Evolutionary conservation across 2,797 vertebrate genomes (phyloP), one percentile per base, ranked within the genome.

Genomic region (Falco concolor): DNA sequence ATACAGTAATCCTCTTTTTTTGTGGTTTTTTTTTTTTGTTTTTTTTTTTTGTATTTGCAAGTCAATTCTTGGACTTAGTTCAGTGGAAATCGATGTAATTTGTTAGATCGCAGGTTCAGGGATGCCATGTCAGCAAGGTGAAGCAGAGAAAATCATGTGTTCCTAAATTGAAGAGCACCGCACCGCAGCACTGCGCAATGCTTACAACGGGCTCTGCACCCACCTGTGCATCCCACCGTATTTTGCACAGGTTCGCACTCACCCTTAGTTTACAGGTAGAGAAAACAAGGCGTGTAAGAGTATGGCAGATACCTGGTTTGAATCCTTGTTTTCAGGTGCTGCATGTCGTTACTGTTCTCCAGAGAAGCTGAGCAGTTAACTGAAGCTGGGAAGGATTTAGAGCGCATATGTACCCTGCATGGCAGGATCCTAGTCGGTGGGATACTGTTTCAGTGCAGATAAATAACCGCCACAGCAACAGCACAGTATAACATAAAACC

Each of bases 181-280:
- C 30, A 25, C 22, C 0, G 2, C 12, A 53, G 7, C 9, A 1
- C 3, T 34, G 50, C 8, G 34, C 23, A 59, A 1, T 1, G 15
- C 2, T 3, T n/a, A 12, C 19, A 22, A 54, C 79, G 40, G 6
- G 4, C 44, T 53, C 36, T 74, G 49, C 32, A 21, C 14, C 24
- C n/a, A 22, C 15, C 19, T 25, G 0, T 21, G 40, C 13, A 38
- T 25, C 34, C 57, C 11, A 2, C n/a, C 28, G n/a, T 20, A 32
- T 40, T 84, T 82, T 12, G 32, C 16, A 22, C 9, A 3, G 5
- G 5, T 53, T 40, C 1, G 0, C n/a, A 27, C 38, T 63, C 32
- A 80, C 10, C 42, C 24, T 44, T 18, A 42, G 12, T 61, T 87
- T 82, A 36, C 36, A 54, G 36, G 8, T 47, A 74, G 64, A n/a